Conservation (phyloP, 2,113 vertebrate species). For the Microcebus griseorufus region DNA sequence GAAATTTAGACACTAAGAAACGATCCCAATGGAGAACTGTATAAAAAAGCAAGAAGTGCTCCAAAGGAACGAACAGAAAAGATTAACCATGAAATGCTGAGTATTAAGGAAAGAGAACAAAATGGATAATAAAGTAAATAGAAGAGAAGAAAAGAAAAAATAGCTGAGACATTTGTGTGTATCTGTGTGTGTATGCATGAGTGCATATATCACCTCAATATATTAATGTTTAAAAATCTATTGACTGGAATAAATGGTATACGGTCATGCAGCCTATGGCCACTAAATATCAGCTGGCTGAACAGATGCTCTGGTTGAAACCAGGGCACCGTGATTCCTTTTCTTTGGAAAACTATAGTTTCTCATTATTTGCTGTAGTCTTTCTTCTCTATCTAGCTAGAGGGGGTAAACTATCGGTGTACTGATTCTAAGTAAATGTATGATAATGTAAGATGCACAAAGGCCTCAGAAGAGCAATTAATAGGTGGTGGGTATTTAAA, state of each 20-base stretch:
- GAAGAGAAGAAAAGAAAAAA: neutral
- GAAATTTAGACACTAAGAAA: neutral
- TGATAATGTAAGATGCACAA: slow-evolving; percentile 3
- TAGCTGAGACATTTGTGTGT: neutral
- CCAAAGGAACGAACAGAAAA: neutral
- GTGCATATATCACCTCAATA: neutral
- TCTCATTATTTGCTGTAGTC: slow-evolving; percentile 5
- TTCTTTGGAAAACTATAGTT: slow-evolving; percentile 26
- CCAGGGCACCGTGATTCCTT: rapidly evolving
- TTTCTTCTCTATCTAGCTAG: neutral
- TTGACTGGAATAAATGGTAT: neutral
- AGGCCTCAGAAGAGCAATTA: slow-evolving; percentile 66
- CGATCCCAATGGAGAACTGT: neutral
- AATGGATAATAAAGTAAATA: neutral
- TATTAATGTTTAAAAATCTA: neutral
- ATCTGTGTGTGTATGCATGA: neutral
- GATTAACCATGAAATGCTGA: neutral
- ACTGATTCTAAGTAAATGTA: slow-evolving; percentile 50
- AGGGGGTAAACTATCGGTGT: neutral
- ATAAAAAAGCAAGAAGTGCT: neutral
- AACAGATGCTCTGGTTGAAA: neutral
- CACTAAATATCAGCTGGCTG: too few relatives aligned
- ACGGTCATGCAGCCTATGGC: rapidly evolving
- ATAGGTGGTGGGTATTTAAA: slow-evolving; percentile 65
- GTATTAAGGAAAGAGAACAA: neutral